phyloP scores from a whole-genome alignment of 2,888 invertebrate species.

The Auanema freiburgensis region DNA sequence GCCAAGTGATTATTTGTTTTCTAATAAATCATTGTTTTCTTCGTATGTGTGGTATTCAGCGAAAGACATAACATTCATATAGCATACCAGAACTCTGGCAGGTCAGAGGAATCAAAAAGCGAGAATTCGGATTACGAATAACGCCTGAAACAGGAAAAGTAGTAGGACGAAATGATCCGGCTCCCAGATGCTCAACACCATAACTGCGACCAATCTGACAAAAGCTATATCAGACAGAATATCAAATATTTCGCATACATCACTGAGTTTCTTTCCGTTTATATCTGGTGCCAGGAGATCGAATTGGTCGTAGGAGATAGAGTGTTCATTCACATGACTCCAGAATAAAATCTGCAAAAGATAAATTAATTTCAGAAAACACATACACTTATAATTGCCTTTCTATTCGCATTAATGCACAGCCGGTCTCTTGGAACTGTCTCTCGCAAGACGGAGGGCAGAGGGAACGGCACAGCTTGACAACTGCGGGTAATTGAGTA shows the following conservation, averaged over 20 bases:
- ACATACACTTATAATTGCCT: conserved; percentile 16
- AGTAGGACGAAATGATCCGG: conserved; percentile 18
- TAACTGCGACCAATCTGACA: conserved; percentile 21
- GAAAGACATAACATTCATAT: conserved; percentile 4
- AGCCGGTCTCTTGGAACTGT: too few species aligned
- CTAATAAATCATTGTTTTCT: too few species aligned
- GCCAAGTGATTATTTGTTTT: too few species aligned
- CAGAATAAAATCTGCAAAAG: conserved; percentile 21
- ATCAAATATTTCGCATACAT: conserved; percentile 23
- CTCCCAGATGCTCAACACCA: conserved; percentile 18
- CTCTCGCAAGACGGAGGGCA: too few species aligned
- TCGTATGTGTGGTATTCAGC: too few species aligned
- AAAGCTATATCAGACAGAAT: conserved; percentile 21
- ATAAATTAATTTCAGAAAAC: conserved; percentile 22
- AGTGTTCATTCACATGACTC: conserved; percentile 17
- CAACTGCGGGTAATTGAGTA: conserved; percentile 1
- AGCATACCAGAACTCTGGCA: conserved; percentile 6
- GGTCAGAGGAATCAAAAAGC: conserved; percentile 18
- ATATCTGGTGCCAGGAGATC: conserved; percentile 16
- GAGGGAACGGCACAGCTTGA: conserved; percentile 12
- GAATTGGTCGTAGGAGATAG: conserved; percentile 17
- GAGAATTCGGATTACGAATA: conserved; percentile 19
- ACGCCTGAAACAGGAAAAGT: conserved; percentile 21
- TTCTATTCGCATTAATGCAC: too few species aligned
- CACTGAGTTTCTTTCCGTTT: conserved; percentile 15